These are phyloP conservation scores for Eupithecia tripunctaria DNA, from an alignment of 2,888 invertebrate species.

Conservation along the genomic window DNA sequence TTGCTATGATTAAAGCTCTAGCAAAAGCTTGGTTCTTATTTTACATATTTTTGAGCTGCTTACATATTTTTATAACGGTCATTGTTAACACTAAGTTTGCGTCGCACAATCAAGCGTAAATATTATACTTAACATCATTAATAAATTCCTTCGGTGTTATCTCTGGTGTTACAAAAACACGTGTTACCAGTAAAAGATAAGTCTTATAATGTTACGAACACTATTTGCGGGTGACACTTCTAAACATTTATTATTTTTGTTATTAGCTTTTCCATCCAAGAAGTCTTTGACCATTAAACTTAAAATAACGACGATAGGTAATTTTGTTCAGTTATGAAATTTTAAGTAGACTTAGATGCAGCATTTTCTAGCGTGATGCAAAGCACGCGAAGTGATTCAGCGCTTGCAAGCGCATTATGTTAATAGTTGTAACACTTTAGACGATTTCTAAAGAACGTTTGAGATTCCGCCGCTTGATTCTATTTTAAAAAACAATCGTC, in stretches of 20 bases:
- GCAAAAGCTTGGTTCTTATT: background rate
- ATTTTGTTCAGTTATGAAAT: slow-evolving; percentile 3
- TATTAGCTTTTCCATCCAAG: background rate
- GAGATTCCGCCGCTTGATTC: slow-evolving; percentile 3
- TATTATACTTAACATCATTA: slow-evolving; percentile 5
- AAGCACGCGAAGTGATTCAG: slow-evolving; percentile 48
- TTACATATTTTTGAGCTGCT: slow-evolving; percentile 2
- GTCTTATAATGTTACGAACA: background rate
- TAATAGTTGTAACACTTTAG: slow-evolving; percentile 30
- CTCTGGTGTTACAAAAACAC: slow-evolving; percentile 1
- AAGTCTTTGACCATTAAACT: background rate
- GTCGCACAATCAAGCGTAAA: background rate
- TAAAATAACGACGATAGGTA: background rate
- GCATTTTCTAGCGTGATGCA: slow-evolving; percentile 42
- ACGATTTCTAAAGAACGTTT: slow-evolving; percentile 22
- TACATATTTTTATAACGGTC: background rate
- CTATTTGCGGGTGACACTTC: background rate
- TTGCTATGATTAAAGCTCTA: background rate
- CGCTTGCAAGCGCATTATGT: slow-evolving; percentile 33
- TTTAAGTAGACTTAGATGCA: background rate
- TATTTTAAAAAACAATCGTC: background rate
- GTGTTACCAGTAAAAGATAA: slow-evolving; percentile 2
- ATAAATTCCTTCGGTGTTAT: slow-evolving; percentile 5
- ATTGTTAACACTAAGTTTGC: slow-evolving; percentile 15
- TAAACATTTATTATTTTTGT: background rate